Percentiles rank a stretch among this genome's conserved stretches.
Conservation (phyloP, 2,797 vertebrate genomes). For the Luscinia luscinia region DNA sequence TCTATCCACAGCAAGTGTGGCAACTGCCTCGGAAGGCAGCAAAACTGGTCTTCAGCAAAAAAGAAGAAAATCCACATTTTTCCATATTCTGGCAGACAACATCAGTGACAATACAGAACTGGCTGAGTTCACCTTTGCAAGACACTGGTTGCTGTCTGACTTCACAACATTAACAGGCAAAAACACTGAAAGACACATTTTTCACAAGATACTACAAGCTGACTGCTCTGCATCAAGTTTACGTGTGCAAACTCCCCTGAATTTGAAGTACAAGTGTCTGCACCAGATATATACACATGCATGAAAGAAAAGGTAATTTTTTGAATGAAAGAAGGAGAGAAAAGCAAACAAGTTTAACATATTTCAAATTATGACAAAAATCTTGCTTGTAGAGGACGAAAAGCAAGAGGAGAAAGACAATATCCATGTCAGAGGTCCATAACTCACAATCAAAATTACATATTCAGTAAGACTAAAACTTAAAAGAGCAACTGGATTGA, state of each 20-base stretch:
- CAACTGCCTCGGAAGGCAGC: neutral
- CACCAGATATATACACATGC: neutral
- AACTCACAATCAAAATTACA: neutral
- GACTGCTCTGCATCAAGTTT: neutral
- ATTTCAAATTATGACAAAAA: neutral
- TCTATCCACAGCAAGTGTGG: neutral
- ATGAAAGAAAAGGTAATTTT: neutral
- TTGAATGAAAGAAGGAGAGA: neutral
- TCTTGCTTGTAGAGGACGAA: neutral
- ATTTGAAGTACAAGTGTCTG: neutral
- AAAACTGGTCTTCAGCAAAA: neutral
- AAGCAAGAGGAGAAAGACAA: neutral
- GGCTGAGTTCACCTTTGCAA: neutral
- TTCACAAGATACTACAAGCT: neutral
- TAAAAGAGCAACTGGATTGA: neutral
- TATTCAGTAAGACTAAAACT: neutral
- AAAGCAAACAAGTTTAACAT: neutral
- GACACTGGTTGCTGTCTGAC: neutral
- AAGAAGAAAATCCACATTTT: neutral
- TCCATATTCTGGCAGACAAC: neutral
- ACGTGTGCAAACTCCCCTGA: neutral
- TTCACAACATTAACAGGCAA: neutral
- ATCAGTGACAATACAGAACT: neutral
- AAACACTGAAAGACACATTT: neutral
- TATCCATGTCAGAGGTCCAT: neutral